Evolutionary conservation across 2,888 invertebrate species (phyloP).

Genomic region (Heteromyza rotundicornis): DNA sequence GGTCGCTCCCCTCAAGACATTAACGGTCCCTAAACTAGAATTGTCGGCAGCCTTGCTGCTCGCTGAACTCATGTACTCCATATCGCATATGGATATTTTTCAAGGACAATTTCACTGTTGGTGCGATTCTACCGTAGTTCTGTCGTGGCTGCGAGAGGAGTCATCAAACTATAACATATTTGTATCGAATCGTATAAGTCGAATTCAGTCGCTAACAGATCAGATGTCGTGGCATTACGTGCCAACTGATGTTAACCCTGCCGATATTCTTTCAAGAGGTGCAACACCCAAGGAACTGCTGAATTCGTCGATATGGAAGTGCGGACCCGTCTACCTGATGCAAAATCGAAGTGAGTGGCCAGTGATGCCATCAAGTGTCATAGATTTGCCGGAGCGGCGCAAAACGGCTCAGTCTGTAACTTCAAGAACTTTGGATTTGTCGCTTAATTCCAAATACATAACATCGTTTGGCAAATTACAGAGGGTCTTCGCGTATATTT

Average conservation of each 20-base stretch:
- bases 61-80: too few species aligned
- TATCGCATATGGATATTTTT: too few species aligned
- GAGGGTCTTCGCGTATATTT: too few species aligned
- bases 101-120: too few species aligned
- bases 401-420: neutral
- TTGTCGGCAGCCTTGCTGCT: too few species aligned
- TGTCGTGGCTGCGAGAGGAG: too few species aligned
- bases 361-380: neutral
- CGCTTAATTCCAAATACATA: conserved; percentile 13
- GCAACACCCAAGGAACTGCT: conserved; percentile 22
- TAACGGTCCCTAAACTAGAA: too few species aligned
- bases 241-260: conserved; percentile 23
- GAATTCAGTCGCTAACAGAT: conserved; percentile 4
- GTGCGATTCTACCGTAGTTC: too few species aligned
- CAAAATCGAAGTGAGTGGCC: conserved; percentile 16
- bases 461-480: conserved; percentile 12
- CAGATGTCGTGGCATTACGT: conserved; percentile 26
- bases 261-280: conserved; percentile 27
- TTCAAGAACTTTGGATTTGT: neutral
- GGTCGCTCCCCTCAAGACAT: too few species aligned
- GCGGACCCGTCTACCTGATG: too few species aligned
- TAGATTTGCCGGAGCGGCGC: conserved; percentile 21
- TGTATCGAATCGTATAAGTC: neutral
- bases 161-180: too few species aligned
- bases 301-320: too few species aligned